Percentiles rank a stretch among this genome's conserved stretches.
Evolutionary conservation across 2,113 vertebrate genomes (phyloP).

Genomic region (Centropus unirufus): DNA sequence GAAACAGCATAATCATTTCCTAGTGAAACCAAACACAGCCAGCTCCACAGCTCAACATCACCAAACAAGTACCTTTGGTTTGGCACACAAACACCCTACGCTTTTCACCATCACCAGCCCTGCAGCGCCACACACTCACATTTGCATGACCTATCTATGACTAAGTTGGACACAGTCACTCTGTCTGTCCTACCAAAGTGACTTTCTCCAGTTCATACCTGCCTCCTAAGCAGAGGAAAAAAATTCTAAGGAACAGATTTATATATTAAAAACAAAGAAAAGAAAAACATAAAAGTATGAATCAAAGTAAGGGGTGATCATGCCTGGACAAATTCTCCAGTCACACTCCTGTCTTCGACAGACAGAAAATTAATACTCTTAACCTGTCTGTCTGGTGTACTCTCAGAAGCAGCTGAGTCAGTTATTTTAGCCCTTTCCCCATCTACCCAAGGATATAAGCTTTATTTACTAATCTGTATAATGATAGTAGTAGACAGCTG

Average conservation of each 20-base stretch:
- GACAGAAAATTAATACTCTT: background rate
- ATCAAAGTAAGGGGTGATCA: conserved; percentile 11
- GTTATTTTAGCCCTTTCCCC: background rate
- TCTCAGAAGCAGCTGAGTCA: background rate
- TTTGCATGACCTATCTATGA: background rate
- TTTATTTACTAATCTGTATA: background rate
- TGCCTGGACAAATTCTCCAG: conserved; percentile 9
- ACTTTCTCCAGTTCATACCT: background rate
- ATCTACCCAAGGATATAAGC: background rate
- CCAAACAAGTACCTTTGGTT: background rate
- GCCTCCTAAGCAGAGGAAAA: background rate
- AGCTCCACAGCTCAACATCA: background rate
- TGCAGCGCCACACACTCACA: background rate
- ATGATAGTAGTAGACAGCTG: background rate
- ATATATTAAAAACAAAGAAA: background rate
- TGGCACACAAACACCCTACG: background rate
- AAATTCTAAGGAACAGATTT: background rate
- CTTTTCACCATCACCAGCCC: background rate
- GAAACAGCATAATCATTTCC: background rate
- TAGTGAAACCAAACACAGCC: background rate
- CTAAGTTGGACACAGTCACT: background rate
- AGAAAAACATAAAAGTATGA: background rate
- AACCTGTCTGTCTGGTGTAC: background rate
- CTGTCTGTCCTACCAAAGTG: background rate
- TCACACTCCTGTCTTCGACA: conserved; percentile 27